These are phyloP conservation scores for Parazoanthus swiftii DNA, from an alignment of 92 coral and sea anemone genomes.

Conservation along the genomic window DNA sequence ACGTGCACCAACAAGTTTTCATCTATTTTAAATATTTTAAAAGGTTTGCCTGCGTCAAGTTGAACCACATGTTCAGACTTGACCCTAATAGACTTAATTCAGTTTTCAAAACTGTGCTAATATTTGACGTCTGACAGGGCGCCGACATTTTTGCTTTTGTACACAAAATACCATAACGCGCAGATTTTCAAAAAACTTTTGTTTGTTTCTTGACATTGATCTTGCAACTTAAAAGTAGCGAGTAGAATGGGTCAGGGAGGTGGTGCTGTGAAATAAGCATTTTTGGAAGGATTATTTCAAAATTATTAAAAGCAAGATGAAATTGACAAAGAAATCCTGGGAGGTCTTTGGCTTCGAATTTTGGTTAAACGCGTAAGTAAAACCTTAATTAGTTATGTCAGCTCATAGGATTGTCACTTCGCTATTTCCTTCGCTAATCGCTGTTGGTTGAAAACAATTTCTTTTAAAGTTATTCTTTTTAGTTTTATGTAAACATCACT, in stretches of 20 bases:
- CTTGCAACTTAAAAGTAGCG: background rate
- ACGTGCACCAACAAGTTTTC: too few species aligned
- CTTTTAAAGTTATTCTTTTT: conserved; percentile 56
- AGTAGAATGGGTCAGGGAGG: background rate
- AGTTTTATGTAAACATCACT: conserved; percentile 59
- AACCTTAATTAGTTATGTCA: conserved; percentile 32
- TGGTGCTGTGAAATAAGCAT: conserved; percentile 25
- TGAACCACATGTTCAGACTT: background rate
- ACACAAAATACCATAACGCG: conserved; percentile 25
- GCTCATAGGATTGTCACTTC: conserved; percentile 41
- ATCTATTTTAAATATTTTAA: too few species aligned
- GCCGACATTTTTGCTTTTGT: conserved; percentile 29
- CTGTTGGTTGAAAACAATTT: conserved; percentile 43
- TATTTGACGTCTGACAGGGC: conserved; percentile 27
- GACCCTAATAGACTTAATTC: background rate
- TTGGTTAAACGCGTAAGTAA: conserved; percentile 24
- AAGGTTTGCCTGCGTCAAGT: background rate
- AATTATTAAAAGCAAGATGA: conserved; percentile 9
- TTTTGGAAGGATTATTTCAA: conserved; percentile 27
- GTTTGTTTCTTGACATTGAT: conserved; percentile 17
- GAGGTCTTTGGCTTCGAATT: conserved; percentile 14
- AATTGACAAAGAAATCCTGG: conserved; percentile 30
- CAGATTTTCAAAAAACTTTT: conserved; percentile 8
- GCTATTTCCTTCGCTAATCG: conserved; percentile 46
- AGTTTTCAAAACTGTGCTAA: background rate